These are phyloP conservation scores for Drosophila albomicans DNA, from an alignment of 1,140 invertebrate species.

Conservation along the genomic window DNA sequence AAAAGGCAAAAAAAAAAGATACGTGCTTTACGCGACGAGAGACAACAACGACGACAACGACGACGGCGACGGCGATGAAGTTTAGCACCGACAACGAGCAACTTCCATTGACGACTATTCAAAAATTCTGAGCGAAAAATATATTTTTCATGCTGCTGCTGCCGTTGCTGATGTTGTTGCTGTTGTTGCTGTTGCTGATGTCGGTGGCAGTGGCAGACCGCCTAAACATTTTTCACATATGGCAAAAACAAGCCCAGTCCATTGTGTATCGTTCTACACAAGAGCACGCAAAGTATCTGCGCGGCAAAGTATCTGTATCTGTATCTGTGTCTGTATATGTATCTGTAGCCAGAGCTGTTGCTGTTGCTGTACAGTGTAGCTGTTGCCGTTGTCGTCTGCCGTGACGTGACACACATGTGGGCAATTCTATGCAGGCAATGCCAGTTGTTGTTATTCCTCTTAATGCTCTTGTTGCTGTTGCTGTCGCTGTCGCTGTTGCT, in stretches of 20 bases:
- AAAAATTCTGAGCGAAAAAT: constrained; percentile 65
- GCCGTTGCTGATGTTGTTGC: constrained; percentile 32
- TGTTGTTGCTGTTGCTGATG: constrained; percentile 57
- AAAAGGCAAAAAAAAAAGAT: constrained; percentile 17
- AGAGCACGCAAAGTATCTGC: constrained; percentile 68
- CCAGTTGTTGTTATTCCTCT: constrained; percentile 41
- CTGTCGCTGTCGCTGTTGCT: constrained; percentile 22
- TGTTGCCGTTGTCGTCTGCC: constrained; percentile 69
- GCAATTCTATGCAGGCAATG: constrained; percentile 74
- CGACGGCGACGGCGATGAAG: constrained; percentile 3
- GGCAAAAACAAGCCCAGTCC: constrained; percentile 78
- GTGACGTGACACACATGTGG: constrained; percentile 81
- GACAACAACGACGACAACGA: background rate
- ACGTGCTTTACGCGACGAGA: background rate
- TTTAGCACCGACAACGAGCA: constrained; percentile 55
- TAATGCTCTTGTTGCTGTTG: constrained; percentile 20
- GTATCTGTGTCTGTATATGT: constrained; percentile 27
- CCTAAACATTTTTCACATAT: constrained; percentile 80
- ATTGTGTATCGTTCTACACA: constrained; percentile 60
- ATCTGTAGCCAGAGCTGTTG: constrained; percentile 43
- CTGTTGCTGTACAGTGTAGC: constrained; percentile 2
- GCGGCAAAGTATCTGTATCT: constrained; percentile 41
- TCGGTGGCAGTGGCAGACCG: constrained; percentile 52
- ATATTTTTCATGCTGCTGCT: constrained; percentile 60
- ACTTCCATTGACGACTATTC: constrained; percentile 76